Evolutionary conservation across 2,797 vertebrate genomes (phyloP).

Genomic region (Melanotaenia pygmaea): DNA sequence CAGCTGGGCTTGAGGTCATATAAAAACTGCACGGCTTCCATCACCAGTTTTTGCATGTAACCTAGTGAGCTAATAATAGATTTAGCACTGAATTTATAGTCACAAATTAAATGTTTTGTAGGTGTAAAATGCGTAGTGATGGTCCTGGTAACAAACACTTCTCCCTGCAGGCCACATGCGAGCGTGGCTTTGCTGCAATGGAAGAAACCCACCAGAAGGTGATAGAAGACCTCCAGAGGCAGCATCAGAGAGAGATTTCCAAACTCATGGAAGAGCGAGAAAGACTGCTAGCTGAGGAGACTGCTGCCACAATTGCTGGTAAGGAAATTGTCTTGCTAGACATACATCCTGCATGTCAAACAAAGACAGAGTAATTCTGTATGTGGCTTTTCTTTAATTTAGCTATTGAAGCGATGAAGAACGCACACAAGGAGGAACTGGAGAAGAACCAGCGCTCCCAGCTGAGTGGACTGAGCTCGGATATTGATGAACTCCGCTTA

Average conservation of each 20-base stretch:
- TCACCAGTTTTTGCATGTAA: slow-evolving; percentile 55
- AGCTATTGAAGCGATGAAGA: slow-evolving; percentile 99
- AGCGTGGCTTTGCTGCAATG: slow-evolving; percentile 97
- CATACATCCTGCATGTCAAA: not conserved
- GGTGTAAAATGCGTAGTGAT: not conserved
- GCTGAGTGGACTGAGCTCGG: slow-evolving; percentile 91
- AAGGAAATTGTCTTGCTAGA: not conserved
- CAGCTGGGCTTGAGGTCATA: slow-evolving; percentile 35
- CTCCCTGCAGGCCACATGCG: slow-evolving; percentile 90
- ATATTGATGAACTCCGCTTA: slow-evolving; percentile 91
- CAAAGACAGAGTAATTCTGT: not conserved
- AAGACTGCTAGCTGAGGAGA: slow-evolving; percentile 94
- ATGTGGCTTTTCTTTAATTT: not conserved
- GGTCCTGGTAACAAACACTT: not conserved
- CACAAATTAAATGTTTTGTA: slow-evolving; percentile 11
- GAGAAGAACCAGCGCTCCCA: slow-evolving; percentile 95
- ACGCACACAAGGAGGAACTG: slow-evolving; percentile 95
- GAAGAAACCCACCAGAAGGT: slow-evolving; percentile 98
- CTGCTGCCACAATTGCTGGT: slow-evolving; percentile 97
- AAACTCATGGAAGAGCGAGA: slow-evolving; percentile 96
- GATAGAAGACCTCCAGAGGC: slow-evolving; percentile 93
- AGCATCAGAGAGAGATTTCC: slow-evolving; percentile 96
- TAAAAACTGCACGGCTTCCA: slow-evolving; percentile 61
- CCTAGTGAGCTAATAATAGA: slow-evolving; percentile 27
- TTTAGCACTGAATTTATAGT: slow-evolving; percentile 30